A percentile compares a stretch with the other conserved stretches of the same genome.
Conservation (phyloP, 2,888 invertebrate genomes). For the Corbicula japonica region DNA sequence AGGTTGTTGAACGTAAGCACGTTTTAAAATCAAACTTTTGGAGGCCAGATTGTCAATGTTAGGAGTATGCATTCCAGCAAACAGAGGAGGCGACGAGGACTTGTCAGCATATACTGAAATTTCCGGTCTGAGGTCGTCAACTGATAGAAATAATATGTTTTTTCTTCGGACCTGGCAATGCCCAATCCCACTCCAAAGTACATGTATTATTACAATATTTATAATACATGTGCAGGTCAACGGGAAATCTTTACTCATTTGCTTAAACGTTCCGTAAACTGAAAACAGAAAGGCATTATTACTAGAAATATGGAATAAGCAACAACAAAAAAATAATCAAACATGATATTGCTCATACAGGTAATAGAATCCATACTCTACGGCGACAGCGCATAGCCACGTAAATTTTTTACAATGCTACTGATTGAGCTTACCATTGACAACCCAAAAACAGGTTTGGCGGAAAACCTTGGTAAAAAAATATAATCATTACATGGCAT, state of each 20-base stretch:
- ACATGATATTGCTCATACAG: background rate
- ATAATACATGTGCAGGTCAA: background rate
- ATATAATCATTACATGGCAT: no score
- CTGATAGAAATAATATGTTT: constrained; percentile 8
- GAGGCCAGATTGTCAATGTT: constrained; percentile 10
- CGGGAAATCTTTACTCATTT: background rate
- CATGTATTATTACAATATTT: background rate
- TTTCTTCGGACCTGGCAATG: background rate
- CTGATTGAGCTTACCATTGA: no score
- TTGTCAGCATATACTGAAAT: background rate
- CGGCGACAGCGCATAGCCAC: no score
- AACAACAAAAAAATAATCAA: no score
- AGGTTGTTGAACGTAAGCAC: constrained; percentile 4
- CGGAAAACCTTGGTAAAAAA: no score
- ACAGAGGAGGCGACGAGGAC: background rate
- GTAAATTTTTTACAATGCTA: no score
- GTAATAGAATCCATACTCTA: background rate
- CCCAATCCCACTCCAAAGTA: background rate
- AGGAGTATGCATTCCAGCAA: background rate
- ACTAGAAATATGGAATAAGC: no score
- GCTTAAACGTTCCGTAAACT: background rate
- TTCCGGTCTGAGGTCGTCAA: constrained; percentile 18
- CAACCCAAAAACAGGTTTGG: no score
- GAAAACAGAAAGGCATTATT: background rate
- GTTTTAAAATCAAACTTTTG: background rate